A percentile compares a stretch with the other conserved stretches of the same genome.
phyloP scores from a whole-genome alignment of 2,797 vertebrate genomes.

The Hydrophis major region DNA sequence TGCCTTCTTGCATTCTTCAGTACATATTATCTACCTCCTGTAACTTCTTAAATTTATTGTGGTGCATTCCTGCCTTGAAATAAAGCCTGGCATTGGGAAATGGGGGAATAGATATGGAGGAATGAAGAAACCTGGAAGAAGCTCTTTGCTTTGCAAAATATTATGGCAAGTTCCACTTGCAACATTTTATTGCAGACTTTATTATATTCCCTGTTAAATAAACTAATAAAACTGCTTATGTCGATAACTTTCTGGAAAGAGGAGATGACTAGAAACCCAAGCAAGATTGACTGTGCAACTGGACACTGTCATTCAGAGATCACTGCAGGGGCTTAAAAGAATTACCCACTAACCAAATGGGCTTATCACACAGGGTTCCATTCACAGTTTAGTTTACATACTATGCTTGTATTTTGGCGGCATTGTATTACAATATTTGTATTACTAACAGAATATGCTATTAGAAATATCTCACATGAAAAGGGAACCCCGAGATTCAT shows the following conservation, averaged over 20 bases:
- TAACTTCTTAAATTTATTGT: background rate
- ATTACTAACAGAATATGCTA: constrained; percentile 53
- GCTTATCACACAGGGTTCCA: constrained; percentile 40
- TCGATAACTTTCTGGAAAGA: background rate
- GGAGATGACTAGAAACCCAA: background rate
- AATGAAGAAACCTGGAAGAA: background rate
- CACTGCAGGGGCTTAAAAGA: constrained; percentile 39
- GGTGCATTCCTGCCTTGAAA: background rate
- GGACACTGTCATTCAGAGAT: background rate
- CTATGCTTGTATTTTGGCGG: constrained; percentile 21
- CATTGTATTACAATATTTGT: constrained; percentile 58
- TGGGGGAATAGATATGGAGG: background rate
- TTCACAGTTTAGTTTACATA: constrained; percentile 48
- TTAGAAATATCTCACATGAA: constrained; percentile 54
- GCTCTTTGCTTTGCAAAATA: background rate
- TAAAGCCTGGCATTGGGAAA: background rate
- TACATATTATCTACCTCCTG: background rate
- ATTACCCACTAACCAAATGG: constrained; percentile 42
- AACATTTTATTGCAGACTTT: background rate
- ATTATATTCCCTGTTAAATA: background rate
- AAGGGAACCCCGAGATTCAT: constrained; percentile 63
- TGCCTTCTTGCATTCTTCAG: background rate
- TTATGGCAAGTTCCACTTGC: background rate
- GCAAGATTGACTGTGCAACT: background rate
- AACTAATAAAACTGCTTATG: background rate